phyloP scores from a whole-genome alignment of 2,797 vertebrate genomes.

The Manis javanica region DNA sequence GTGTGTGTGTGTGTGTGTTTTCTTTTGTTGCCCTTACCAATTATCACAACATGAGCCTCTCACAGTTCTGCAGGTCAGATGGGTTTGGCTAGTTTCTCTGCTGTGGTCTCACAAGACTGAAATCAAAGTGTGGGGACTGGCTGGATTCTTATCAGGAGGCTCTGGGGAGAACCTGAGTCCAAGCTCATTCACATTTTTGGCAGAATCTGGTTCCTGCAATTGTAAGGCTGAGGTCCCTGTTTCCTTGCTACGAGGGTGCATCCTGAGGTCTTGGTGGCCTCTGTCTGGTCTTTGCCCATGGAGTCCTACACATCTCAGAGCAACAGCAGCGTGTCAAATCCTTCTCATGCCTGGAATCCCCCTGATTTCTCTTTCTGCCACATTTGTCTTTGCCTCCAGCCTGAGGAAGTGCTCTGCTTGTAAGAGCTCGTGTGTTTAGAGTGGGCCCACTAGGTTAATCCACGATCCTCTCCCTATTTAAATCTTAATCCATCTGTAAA shows the following conservation, averaged over 20 bases:
- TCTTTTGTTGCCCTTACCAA: neutral
- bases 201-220: neutral
- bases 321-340: accelerated
- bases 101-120: neutral
- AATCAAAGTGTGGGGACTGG: too few species aligned
- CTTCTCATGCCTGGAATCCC: neutral
- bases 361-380: neutral
- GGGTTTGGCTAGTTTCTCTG: neutral
- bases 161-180: neutral
- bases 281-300: accelerated
- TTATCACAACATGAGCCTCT: neutral
- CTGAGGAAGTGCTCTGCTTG: neutral
- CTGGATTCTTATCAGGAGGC: neutral
- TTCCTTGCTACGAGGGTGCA: neutral
- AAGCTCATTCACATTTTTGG: neutral
- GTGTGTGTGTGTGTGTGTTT: neutral
- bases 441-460: neutral
- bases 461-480: neutral
- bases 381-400: neutral
- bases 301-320: neutral
- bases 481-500: neutral
- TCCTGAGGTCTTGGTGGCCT: neutral
- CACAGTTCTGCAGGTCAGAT: accelerated
- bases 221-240: neutral
- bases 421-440: too few species aligned